phyloP scores from a whole-genome alignment of 2,113 vertebrate species.

The Amazona guildingii region DNA sequence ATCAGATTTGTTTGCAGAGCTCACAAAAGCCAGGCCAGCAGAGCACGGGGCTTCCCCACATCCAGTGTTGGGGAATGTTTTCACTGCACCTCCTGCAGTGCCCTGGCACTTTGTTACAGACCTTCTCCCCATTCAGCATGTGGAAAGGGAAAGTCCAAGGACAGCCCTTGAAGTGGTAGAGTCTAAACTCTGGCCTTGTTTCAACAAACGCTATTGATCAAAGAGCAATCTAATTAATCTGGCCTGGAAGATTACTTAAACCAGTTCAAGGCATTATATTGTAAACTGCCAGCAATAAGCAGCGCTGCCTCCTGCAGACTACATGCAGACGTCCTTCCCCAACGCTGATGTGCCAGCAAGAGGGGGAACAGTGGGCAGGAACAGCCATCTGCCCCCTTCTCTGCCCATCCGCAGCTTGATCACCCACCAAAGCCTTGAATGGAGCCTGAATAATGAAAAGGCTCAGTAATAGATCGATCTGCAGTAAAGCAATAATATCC shows the following conservation, averaged over 20 bases:
- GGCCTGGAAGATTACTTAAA: slow-evolving; percentile 18
- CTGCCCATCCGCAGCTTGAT: background rate
- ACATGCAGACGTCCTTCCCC: background rate
- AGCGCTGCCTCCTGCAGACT: background rate
- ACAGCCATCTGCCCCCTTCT: background rate
- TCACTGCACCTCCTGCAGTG: background rate
- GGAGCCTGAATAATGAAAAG: background rate
- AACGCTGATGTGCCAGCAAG: background rate
- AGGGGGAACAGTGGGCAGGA: background rate
- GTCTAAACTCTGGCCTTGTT: slow-evolving; percentile 20
- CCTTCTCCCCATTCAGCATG: background rate
- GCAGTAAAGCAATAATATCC: background rate
- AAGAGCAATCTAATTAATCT: slow-evolving; percentile 38
- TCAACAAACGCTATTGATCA: slow-evolving; percentile 35
- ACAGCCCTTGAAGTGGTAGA: background rate
- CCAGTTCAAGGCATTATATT: background rate
- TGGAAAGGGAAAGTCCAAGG: background rate
- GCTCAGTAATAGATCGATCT: background rate
- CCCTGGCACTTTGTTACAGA: background rate
- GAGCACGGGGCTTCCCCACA: background rate
- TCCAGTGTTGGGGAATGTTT: background rate
- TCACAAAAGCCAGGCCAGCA: background rate
- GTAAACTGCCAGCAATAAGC: background rate
- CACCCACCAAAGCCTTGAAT: background rate
- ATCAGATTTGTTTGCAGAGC: background rate